phyloP scores from a whole-genome alignment of 2,797 vertebrate genomes.

The Tapirus indicus region DNA sequence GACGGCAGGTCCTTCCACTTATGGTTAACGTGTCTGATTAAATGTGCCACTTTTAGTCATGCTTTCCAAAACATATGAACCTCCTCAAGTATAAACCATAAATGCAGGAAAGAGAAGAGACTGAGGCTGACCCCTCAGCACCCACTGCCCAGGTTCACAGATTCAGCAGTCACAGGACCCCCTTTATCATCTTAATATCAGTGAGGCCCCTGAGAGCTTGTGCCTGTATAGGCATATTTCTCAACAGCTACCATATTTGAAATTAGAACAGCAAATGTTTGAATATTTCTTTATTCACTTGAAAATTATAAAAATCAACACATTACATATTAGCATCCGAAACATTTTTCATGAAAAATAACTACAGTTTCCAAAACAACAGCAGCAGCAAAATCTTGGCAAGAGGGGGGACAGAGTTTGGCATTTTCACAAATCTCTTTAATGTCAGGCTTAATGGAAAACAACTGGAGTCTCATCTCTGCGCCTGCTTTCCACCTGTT shows the following conservation, averaged over 20 bases:
- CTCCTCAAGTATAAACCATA: not conserved
- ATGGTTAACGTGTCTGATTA: not conserved
- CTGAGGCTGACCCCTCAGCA: not conserved
- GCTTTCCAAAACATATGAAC: not conserved
- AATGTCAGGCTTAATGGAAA: not conserved
- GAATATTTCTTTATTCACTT: not conserved
- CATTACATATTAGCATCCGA: not conserved
- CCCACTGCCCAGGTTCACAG: not conserved
- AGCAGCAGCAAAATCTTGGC: not conserved
- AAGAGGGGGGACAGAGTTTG: not conserved
- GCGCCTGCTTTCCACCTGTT: not conserved
- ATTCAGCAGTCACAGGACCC: not conserved
- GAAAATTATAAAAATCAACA: not conserved
- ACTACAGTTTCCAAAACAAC: not conserved
- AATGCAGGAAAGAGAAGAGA: not conserved
- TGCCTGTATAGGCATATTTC: rapidly evolving
- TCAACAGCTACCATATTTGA: not conserved
- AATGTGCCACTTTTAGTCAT: not conserved
- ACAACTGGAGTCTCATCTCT: not conserved
- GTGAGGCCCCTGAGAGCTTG: not conserved
- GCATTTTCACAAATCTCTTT: not conserved
- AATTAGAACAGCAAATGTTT: not conserved
- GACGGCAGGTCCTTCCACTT: not conserved
- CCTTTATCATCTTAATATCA: not conserved
- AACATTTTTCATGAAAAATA: slow-evolving; percentile 41